Conservation (phyloP, 2,113 vertebrate species). For the Sorex fumeus region DNA sequence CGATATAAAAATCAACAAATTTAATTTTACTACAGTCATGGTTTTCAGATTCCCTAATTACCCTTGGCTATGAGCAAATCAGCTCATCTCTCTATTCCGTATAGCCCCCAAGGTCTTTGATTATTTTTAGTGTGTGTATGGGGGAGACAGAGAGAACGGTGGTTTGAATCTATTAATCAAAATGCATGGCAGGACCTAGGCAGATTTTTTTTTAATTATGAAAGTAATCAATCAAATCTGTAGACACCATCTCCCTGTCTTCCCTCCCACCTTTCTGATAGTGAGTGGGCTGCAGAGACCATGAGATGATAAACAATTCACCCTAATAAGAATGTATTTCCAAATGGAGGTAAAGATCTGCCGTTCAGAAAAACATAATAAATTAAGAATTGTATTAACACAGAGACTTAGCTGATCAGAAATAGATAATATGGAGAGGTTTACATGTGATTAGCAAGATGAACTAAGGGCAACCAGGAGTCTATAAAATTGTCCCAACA, state of each 20-base stretch:
- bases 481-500: background rate
- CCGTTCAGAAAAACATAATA: conserved; percentile 10
- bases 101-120: conserved; percentile 71
- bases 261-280: background rate
- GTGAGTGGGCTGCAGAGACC: background rate
- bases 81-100: conserved; percentile 65
- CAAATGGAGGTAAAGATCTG: background rate
- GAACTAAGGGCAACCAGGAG: background rate
- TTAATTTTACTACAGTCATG: conserved; percentile 82
- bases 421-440: conserved; percentile 16
- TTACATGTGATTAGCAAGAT: background rate
- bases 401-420: background rate
- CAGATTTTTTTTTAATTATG: conserved; percentile 76
- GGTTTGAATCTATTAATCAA: conserved; percentile 80
- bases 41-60: conserved; percentile 80
- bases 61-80: conserved; percentile 65
- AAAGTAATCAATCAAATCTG: conserved; percentile 80
- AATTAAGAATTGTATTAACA: background rate
- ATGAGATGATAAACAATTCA: background rate
- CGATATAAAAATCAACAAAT: conserved; percentile 83
- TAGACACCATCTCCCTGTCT: conserved; percentile 28
- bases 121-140: conserved; percentile 72
- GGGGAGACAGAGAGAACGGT: conserved; percentile 53
- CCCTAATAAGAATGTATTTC: background rate
- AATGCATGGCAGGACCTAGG: conserved; percentile 62